Base-by-base conservation (phyloP, 2,113 vertebrate genomes). In the Paramisgurnus dabryanus region DNA sequence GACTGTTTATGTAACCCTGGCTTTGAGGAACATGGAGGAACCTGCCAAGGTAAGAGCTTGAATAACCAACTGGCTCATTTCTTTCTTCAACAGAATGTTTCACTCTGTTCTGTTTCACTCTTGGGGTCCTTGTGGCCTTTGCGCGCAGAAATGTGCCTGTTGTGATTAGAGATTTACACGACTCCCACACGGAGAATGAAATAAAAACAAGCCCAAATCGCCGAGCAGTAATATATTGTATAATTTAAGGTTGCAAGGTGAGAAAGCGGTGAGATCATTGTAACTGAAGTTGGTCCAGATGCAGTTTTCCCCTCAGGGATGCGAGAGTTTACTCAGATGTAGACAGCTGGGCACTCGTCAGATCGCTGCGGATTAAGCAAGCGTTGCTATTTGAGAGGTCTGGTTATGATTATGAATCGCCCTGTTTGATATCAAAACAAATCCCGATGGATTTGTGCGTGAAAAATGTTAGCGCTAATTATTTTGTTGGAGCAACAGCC, bases 1-100 rank as follows among this genome's bases (percentile, higher is more conserved):
- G 97, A 96, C 90, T 99, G 98, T 82, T 77, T 96, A 13, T 99
- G 98, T 87, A 95, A 95, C 41, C 94, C 94, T 12, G 98, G 97
- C 86, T 95, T 95, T 0, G 97, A 99, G 85, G 96, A 98, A 80
- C 92, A 91, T 50, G 92, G 87, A 0, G 94, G 96, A 65, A 91
- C 94, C 43, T 99, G 98, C 93, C 96, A 97, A 96, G 96, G 98
- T 98, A 94, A 88, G 93, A 85, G 82, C 86, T 72, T 9, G 1
- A 39, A 85, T 86, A 64, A 34, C 63, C 18, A 13, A 27, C 22
- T 60, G 18, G 17, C 34, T 55, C 8, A 4, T 55, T 17, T 45
- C 27, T 34, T 34, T 34, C 27, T 34, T 34, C 27, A 34, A 34
- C 27, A 34, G 27, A 34, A 34, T 34, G 27, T 34, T 72, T 70